Base-by-base conservation (phyloP, 2,113 vertebrate species). In the Tautogolabrus adspersus region DNA sequence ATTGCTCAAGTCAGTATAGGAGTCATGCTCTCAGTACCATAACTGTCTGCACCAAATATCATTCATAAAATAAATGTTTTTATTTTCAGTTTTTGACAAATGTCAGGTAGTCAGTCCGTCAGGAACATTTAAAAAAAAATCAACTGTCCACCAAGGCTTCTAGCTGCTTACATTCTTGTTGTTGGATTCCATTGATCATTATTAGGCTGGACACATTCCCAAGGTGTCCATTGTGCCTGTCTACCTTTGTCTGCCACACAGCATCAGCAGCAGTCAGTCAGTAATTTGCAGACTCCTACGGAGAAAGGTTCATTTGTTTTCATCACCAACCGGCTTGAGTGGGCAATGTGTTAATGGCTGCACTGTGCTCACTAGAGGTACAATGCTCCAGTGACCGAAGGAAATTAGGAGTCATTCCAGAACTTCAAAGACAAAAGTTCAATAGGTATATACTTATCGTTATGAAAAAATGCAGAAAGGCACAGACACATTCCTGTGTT, bases 221-320 rank as follows among this genome's bases (percentile, higher is more conserved):
- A 34, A 34, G 22, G 52, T 19, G 26, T 68, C n/a, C 8, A n/a
- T 44, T 68, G 16, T 23, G 8, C 30, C 13, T 51, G 42, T 69
- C 47, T 26, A 55, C 26, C 44, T 37, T n/a, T 59, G 62, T 54
- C 68, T 42, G 60, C 19, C 65, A 30, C 38, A 21, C 54, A 81
- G 56, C 56, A 42, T 56, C n/a, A 19, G 57, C 0, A 51, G n/a
- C 56, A 23, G 51, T 54, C 21, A 46, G 21, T 34, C 37, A 40
- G 12, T 40, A 42, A 82, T 80, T 40, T 64, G 63, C 58, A 64
- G 73, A 67, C 73, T 83, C 42, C 62, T 55, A 56, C 77, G 70
- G 77, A 66, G 73, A 44, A 59, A 51, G 52, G 11, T 70, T 75
- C n/a, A 70, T 79, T 73, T 77, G 64, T 75, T 87, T 81, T 71